Base-by-base conservation (phyloP, 2,888 invertebrate genomes). In the Trachelus iudaicus region DNA sequence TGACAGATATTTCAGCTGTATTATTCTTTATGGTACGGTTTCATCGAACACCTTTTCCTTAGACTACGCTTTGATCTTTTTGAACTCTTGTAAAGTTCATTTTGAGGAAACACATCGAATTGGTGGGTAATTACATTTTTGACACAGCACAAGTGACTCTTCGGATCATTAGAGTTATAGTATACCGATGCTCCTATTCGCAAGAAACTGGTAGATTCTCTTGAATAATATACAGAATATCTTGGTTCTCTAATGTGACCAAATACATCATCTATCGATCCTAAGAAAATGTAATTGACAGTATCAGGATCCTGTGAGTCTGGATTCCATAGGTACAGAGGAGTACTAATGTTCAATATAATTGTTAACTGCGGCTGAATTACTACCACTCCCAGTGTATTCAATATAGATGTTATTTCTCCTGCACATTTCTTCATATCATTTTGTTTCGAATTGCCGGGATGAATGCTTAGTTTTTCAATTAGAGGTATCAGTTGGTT, bases 181-280 rank as follows among this genome's bases (percentile, higher is more conserved):
- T 82, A 84, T 77, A 85, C 80, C 33, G 76, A 11, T 31, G 73
- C 68, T 73, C 80, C 76, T 35, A 75, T 73, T 71, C 76, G 71
- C 23, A 77, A 75, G 30, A 73, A 31, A 73, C 71, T 15, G 30
- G 9, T 56, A 56, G 69, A 12, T 12, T 80, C 40, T 23, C 30
- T 35, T 12, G 35, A 69, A n/a, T 81, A 71, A 33, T 11, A 23
- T 31, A 81, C 76, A 9, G 79, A 80, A 69, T 85, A 85, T 77
- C 81, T 81, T 40, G 85, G 82, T 69, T 79, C 78, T 11, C n/a
- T 69, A 37, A 84, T 71, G n/a, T 80, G 75, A 33, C 81, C 83
- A 78, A 85, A 83, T 75, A 84, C 79, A 76, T 85, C 85, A 33
- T 85, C 81, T 37, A 85, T 80, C 9, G 79, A 73, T 12, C 85